Evolutionary conservation across 2,113 vertebrate species (phyloP).

Genomic region (Paracanthobrama guichenoti): DNA sequence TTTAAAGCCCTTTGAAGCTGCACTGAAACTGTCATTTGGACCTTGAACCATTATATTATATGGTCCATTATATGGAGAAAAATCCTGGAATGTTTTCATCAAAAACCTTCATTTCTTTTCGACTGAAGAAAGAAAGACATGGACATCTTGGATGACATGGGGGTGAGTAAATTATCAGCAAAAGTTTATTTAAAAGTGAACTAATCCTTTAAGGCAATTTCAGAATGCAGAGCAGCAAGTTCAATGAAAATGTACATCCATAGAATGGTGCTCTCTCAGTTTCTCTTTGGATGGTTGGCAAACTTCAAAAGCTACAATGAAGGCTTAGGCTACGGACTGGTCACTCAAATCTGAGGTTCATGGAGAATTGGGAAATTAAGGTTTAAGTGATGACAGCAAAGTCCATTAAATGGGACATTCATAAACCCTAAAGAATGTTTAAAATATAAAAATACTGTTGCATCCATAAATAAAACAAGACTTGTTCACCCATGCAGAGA

Average conservation of each 20-base stretch:
- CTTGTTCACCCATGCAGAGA: not conserved
- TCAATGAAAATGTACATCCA: not conserved
- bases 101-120: too few relatives aligned
- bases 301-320: not conserved
- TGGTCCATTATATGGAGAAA: too few relatives aligned
- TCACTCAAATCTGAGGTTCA: not conserved
- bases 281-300: not conserved
- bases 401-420: not conserved
- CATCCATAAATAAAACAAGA: not conserved
- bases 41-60: too few relatives aligned
- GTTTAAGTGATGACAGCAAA: not conserved
- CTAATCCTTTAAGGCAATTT: not conserved
- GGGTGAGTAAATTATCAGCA: too few relatives aligned
- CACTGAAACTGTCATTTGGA: too few relatives aligned
- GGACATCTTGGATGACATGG: too few relatives aligned
- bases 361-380: not conserved
- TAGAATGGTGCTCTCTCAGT: not conserved
- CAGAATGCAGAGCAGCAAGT: not conserved
- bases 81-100: too few relatives aligned
- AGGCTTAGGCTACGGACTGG: not conserved
- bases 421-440: slow-evolving; percentile 12
- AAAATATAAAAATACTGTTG: slow-evolving; percentile 4
- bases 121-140: too few relatives aligned
- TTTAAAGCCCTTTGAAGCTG: too few relatives aligned
- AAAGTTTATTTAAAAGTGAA: too few relatives aligned